A percentile compares a stretch with the other conserved stretches of the same genome.
Evolutionary conservation across 2,113 vertebrate genomes (phyloP).

Genomic region (Thamnophis sirtalis): DNA sequence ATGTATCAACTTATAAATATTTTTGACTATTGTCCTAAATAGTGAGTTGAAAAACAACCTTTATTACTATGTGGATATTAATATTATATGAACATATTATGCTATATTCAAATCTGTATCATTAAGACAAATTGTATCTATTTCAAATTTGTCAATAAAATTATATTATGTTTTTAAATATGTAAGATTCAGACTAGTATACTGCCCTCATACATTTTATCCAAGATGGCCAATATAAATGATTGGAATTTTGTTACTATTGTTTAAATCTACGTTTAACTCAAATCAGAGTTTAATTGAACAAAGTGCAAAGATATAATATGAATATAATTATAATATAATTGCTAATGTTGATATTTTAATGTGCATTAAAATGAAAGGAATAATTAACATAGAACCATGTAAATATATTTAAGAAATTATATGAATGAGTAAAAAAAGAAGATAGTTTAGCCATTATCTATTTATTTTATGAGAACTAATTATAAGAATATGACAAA

Average conservation of each 20-base stretch:
- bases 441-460: not conserved
- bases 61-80: not conserved
- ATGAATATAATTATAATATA: not conserved
- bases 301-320: not conserved
- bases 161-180: not conserved
- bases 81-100: not conserved
- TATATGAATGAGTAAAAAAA: not conserved
- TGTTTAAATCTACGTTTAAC: not conserved
- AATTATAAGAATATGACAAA: too few relatives aligned
- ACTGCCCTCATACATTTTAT: not conserved
- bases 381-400: not conserved
- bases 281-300: not conserved
- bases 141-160: not conserved
- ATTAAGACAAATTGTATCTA: not conserved
- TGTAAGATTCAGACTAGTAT: not conserved
- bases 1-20: not conserved
- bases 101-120: not conserved
- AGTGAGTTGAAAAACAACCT: not conserved
- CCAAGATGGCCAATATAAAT: not conserved
- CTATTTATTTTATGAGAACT: too few relatives aligned
- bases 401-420: not conserved
- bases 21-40: not conserved
- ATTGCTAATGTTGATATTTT: not conserved
- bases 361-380: not conserved
- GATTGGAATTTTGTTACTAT: not conserved